Evolutionary conservation across 2,113 vertebrate species (phyloP), one percentile per base, ranked within the genome.

Genomic region (Brevimyrus niger): DNA sequence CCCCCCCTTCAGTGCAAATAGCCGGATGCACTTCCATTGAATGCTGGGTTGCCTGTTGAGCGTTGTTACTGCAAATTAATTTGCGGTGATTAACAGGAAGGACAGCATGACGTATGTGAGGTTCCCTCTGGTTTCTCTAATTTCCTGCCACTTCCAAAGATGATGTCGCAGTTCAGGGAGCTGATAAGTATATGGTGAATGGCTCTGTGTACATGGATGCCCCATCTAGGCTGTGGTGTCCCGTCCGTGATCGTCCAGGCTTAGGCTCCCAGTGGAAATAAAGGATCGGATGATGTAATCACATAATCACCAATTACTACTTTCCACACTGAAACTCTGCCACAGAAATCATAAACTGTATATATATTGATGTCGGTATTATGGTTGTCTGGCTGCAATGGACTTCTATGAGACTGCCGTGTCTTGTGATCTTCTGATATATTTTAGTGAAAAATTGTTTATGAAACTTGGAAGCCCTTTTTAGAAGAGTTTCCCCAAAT

Each of bases 61-160:
- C 73, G 35, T 80, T 42, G 73, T 80, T 42, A 80, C 35, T 80
- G 73, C 13, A 80, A 80, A 80, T 80, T 80, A 80, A 80, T 80
- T 80, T 80, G 35, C 2, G 73, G 73, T 80, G 73, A 80, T 80
- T 80, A 80, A 80, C 73, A 80, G 73, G 73, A 80, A 80, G 73
- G 73, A 80, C 73, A 42, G 73, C 73, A 80, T 80, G 73, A 80
- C 35, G 35, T 80, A 80, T 80, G 73, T 42, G 73, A 42, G 35
- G 38, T 80, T 80, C 13, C 73, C 73, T 80, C 35, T 35, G 73
- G 15, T 42, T 80, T 5, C 35, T 80, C 73, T 80, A 80, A 42
- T 80, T 80, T 80, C 15, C 73, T 80, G 73, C 35, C 31, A 76
- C 31, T 76, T 76, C 17, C 69, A 76, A 38, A 38, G 35, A 76